Percentiles rank a stretch among this genome's conserved stretches.
These are phyloP conservation scores for Muschampia plurimacula DNA, from an alignment of 2,888 invertebrate species.

Conservation along the genomic window DNA sequence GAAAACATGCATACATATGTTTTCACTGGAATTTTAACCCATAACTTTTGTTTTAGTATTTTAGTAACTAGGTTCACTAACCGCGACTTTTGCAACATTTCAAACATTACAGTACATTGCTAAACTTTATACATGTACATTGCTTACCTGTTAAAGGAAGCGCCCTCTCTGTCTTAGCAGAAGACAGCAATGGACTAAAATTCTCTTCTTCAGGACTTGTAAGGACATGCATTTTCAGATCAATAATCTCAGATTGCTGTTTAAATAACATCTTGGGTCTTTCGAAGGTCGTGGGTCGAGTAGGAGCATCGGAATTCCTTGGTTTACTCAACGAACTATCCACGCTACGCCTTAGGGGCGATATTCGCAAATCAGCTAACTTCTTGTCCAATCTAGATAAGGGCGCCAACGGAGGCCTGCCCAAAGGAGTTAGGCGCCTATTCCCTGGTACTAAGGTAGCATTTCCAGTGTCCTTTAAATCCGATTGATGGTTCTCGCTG, in stretches of 20 bases:
- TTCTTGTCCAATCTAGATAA: slow-evolving; percentile 70
- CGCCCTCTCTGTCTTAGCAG: slow-evolving; percentile 72
- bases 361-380: slow-evolving; percentile 69
- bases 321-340: slow-evolving; percentile 70
- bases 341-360: slow-evolving; percentile 71
- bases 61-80: too few species aligned
- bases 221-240: slow-evolving; percentile 76
- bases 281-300: slow-evolving; percentile 62
- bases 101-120: too few species aligned
- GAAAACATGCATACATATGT: too few species aligned
- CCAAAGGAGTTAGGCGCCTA: slow-evolving; percentile 67
- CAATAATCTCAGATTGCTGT: slow-evolving; percentile 79
- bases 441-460: slow-evolving; percentile 51
- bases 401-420: slow-evolving; percentile 72
- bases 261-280: slow-evolving; percentile 75
- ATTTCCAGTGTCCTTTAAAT: slow-evolving; percentile 62
- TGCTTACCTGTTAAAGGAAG: slow-evolving; percentile 79
- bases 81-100: too few species aligned
- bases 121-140: too few species aligned
- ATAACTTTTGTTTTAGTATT: background rate
- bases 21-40: too few species aligned
- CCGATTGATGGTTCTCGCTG: slow-evolving; percentile 72
- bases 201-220: slow-evolving; percentile 72
- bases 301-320: slow-evolving; percentile 61
- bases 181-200: slow-evolving; percentile 63